Evolutionary conservation across 2,888 invertebrate species (phyloP), one percentile per base, ranked within the genome.

Genomic region (Melanophora roralis): DNA sequence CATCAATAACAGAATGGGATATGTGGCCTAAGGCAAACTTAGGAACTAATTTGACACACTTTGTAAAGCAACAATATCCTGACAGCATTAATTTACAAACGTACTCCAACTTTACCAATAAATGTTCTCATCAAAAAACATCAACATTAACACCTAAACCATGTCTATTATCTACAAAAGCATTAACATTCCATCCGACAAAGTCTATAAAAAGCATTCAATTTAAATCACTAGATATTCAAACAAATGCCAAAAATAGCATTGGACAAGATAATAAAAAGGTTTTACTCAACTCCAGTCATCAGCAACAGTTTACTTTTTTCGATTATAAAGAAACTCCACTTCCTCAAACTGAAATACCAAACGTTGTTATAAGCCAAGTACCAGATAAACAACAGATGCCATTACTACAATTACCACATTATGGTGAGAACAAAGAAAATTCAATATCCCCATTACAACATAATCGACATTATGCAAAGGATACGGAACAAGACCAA

Each of bases 311-410:
- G 11, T 23, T 34, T 43, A 45, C 32, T 49, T 43, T 34, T 36
- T 47, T 49, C 6, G 38, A 51, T 19, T 49, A 21, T 6, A n/a
- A 3, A 16, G 45, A 60, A 69, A 64, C 38, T 11, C 9, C 27
- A 45, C 23, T 53, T 67, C n/a, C 60, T 23, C 40, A 49, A 45
- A 47, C 36, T 16, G 14, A 69, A 51, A 74, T 53, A 34, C 23
- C 68, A 32, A 51, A 45, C 16, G 21, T 51, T 49, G 45, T 55
- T 9, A 40, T 9, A 53, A 51, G n/a, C 38, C 64, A 78, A 32
- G 49, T 19, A 40, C 11, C 57, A 19, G 57, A 68, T 34, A 45
- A 53, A 8, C 40, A 55, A 34, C 68, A 36, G 36, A 59, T 64
- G 40, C 68, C 64, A 14, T 49, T 9, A 9, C 38, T 40, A n/a